Base-by-base conservation (phyloP, 2,888 invertebrate species). In the Platycnemis pennipes region DNA sequence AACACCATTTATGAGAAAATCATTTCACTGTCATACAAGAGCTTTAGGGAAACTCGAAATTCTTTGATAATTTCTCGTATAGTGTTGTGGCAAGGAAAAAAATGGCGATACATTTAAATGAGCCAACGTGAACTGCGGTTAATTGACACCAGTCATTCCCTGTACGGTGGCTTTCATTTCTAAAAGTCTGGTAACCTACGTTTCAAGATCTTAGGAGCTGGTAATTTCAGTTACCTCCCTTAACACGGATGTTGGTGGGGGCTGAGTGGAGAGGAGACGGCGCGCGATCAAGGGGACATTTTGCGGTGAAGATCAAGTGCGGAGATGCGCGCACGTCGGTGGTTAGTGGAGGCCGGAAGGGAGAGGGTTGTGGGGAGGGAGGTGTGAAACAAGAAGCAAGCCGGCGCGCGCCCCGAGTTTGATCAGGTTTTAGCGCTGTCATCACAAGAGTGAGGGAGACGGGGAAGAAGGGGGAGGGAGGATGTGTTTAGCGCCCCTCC, bases 371-470 rank as follows among this genome's bases (percentile, higher is more conserved):
- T n/a, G 44, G 37, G 42, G 42, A 42, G 42, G 85, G 42, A 37
- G 85, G 85, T 31, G 49, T n/a, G n/a, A n/a, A 88, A 22, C 19
- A 7, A 88, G 31, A 5, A 16, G 37, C 31, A 45, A n/a, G 49
- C 0, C 49, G 88, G 49, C 89, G 53, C 89, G 53, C 89, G 88
- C 88, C 88, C 37, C 53, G 22, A 31, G 89, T 89, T 89, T 89
- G 89, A 89, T 89, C 89, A 56, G 53, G 89, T 49, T 89, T 89
- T 89, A 89, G 89, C 89, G 53, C 37, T 37, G 53, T 89, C 89
- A 89, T 56, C 88, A 88, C 88, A 31, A 49, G 88, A 88, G 88
- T 19, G 49, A 49, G 49, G 49, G 49, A 49, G 19, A 49, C n/a
- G n/a, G n/a, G n/a, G n/a, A 49, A 16, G 22, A 16, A 56, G 22